These are phyloP conservation scores for Drosophila gunungcola DNA, from an alignment of 1,140 invertebrate genomes.

Conservation along the genomic window DNA sequence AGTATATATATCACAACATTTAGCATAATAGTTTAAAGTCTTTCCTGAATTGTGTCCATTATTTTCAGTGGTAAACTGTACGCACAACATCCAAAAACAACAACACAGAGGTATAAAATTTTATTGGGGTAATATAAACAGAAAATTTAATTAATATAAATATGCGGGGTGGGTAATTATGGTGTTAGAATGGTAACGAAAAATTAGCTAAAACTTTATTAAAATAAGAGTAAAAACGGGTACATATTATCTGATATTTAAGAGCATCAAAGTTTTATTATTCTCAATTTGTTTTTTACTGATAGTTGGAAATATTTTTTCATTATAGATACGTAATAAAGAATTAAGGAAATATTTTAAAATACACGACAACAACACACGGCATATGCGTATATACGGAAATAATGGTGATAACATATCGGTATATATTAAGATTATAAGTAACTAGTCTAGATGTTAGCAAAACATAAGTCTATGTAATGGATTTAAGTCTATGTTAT, in stretches of 20 bases:
- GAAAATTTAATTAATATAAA: constrained; percentile 20
- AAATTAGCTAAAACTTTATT: constrained; percentile 24
- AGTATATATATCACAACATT: constrained; percentile 58
- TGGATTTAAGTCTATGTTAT: too few relatives aligned
- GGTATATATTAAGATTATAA: constrained; percentile 26
- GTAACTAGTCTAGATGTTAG: constrained; percentile 22
- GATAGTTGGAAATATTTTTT: neutral
- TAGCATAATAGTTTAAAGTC: constrained; percentile 38
- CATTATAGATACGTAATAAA: constrained; percentile 6
- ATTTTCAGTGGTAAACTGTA: constrained; percentile 49
- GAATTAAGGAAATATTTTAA: constrained; percentile 39
- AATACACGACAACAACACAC: constrained; percentile 44
- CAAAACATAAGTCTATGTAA: neutral
- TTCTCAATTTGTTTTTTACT: neutral
- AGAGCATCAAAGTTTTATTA: constrained; percentile 51
- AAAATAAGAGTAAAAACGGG: constrained; percentile 2
- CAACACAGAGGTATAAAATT: constrained; percentile 77
- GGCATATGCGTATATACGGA: constrained; percentile 35
- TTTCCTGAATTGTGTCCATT: constrained; percentile 24
- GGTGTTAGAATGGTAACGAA: constrained; percentile 25
- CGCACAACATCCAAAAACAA: constrained; percentile 77
- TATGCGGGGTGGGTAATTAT: neutral
- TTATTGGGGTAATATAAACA: constrained; percentile 49
- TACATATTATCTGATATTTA: constrained; percentile 8
- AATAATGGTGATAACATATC: constrained; percentile 18